Evolutionary conservation across 53 echinoderm and acorn worm species (phyloP).

Genomic region (Echinarachnius parma): DNA sequence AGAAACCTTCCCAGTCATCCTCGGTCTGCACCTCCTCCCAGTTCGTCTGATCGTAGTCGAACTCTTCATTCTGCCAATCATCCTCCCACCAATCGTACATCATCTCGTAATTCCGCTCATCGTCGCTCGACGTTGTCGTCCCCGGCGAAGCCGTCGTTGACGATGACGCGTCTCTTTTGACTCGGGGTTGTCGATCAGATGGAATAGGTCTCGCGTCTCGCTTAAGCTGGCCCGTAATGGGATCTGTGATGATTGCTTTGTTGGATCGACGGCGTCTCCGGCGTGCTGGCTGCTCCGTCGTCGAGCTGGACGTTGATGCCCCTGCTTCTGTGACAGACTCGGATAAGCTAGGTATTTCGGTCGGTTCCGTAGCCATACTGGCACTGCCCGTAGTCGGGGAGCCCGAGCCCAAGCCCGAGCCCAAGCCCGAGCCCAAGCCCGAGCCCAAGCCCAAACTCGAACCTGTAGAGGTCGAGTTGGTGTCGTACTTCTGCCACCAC

Average conservation of each 20-base stretch:
- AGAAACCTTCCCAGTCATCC: constrained; percentile 75
- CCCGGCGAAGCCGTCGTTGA: neutral
- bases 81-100: constrained; percentile 27
- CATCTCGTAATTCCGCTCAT: neutral
- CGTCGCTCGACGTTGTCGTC: neutral
- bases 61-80: constrained; percentile 4
- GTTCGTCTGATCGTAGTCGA: constrained; percentile 56
- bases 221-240: neutral
- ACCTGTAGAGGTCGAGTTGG: too few species aligned
- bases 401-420: too few species aligned
- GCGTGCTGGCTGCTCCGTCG: too few species aligned
- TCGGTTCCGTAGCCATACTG: neutral
- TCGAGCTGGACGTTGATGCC: neutral
- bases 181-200: neutral
- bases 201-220: too few species aligned
- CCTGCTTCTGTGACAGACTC: neutral
- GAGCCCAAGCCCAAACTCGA: too few species aligned
- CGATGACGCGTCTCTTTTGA: neutral
- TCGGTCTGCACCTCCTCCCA: constrained; percentile 41
- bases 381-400: constrained; percentile 4
- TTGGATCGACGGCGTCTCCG: neutral
- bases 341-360: neutral
- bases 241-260: constrained; percentile 3
- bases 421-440: neutral
- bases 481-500: constrained; percentile 37